Percentiles rank a stretch among this genome's conserved stretches.
These are phyloP conservation scores for Plemyria rubiginata DNA, from an alignment of 2,888 invertebrate genomes.

Conservation along the genomic window DNA sequence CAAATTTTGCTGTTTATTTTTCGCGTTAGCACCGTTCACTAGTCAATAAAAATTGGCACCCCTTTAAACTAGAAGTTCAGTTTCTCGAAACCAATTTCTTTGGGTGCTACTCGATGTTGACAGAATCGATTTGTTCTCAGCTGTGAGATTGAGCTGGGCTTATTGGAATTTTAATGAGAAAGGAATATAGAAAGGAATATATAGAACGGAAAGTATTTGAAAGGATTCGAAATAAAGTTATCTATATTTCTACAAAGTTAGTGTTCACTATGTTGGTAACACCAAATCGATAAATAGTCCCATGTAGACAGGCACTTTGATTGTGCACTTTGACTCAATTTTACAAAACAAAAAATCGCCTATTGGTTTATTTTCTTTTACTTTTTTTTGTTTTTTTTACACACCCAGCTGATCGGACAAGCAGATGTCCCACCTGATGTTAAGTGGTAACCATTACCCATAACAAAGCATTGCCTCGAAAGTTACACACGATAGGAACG, in stretches of 20 bases:
- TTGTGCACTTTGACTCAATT: too few species aligned
- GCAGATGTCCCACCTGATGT: too few species aligned
- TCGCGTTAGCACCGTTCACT: slow-evolving; percentile 18
- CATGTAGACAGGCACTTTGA: too few species aligned
- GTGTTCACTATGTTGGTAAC: too few species aligned
- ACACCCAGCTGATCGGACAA: too few species aligned
- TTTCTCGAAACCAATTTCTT: slow-evolving; percentile 25
- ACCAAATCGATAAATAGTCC: too few species aligned
- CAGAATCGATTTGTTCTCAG: slow-evolving; percentile 20
- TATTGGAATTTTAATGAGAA: slow-evolving; percentile 13
- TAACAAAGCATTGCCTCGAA: too few species aligned
- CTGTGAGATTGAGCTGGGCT: slow-evolving; percentile 15
- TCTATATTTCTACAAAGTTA: not conserved
- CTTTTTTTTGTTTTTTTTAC: too few species aligned
- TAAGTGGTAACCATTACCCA: too few species aligned
- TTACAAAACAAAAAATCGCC: too few species aligned
- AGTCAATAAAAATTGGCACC: slow-evolving; percentile 6
- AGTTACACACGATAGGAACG: too few species aligned
- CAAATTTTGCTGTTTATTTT: slow-evolving; percentile 11
- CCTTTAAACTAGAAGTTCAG: slow-evolving; percentile 20
- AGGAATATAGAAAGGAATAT: not conserved
- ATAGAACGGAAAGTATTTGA: not conserved
- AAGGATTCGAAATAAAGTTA: not conserved
- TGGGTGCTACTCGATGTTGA: slow-evolving; percentile 19
- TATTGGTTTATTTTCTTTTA: too few species aligned